phyloP scores from a whole-genome alignment of 2,888 invertebrate genomes.

The Xylota segnis region DNA sequence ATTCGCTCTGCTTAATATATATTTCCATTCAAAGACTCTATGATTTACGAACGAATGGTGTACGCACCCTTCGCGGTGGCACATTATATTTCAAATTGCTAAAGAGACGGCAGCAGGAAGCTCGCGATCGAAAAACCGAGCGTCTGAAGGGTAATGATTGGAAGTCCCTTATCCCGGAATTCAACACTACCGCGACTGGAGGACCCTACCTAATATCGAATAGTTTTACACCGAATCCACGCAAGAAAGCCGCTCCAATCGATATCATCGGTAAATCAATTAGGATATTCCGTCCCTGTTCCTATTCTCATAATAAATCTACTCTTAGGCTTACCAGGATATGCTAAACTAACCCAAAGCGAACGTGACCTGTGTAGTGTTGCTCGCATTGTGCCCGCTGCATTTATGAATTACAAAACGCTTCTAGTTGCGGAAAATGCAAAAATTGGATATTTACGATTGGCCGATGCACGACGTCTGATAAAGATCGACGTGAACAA shows the following conservation, averaged over 20 bases:
- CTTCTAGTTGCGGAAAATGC: slow-evolving; percentile 90
- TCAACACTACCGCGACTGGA: slow-evolving; percentile 77
- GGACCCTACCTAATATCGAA: slow-evolving; percentile 35
- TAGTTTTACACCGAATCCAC: slow-evolving; percentile 76
- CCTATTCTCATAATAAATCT: background rate
- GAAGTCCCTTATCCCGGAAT: slow-evolving; percentile 80
- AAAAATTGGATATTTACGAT: slow-evolving; percentile 89
- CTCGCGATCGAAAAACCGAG: slow-evolving; percentile 79
- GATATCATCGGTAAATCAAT: slow-evolving; percentile 80
- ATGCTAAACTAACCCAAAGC: slow-evolving; percentile 88
- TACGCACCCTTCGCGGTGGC: slow-evolving; percentile 88
- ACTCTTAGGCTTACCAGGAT: slow-evolving; percentile 91
- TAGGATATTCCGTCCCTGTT: background rate
- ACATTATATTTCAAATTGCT: slow-evolving; percentile 88
- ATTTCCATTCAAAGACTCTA: slow-evolving; percentile 84
- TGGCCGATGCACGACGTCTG: slow-evolving; percentile 92
- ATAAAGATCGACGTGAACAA: slow-evolving; percentile 97
- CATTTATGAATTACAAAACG: slow-evolving; percentile 91
- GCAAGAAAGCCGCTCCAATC: slow-evolving; percentile 83
- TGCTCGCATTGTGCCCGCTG: slow-evolving; percentile 90
- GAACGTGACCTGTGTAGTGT: slow-evolving; percentile 92
- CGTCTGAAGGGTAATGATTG: slow-evolving; percentile 77
- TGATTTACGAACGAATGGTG: slow-evolving; percentile 89
- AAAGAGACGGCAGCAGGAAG: slow-evolving; percentile 84
- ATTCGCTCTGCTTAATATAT: background rate